A percentile compares a stretch with the other conserved stretches of the same genome.
Conservation (phyloP, 2,797 vertebrate genomes). For the Pseudochromis fuscus region DNA sequence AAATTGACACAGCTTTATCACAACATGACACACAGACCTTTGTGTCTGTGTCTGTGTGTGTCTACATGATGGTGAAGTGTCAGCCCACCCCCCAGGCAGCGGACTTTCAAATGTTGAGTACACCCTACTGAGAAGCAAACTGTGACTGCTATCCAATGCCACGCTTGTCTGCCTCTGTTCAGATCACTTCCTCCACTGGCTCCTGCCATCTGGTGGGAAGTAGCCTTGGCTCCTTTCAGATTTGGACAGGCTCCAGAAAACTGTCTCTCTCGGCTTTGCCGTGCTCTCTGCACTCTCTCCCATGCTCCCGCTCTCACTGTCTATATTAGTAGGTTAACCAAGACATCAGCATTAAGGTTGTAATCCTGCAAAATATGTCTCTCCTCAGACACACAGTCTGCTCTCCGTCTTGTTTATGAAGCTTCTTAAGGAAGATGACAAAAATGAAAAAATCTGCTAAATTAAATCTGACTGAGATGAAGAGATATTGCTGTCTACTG, state of each 20-base stretch:
- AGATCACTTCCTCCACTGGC: constrained; percentile 58
- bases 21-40: constrained; percentile 4
- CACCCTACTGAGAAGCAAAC: constrained; percentile 55
- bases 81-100: constrained; percentile 23
- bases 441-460: constrained; percentile 6
- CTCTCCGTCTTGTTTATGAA: constrained; percentile 7
- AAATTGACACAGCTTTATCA: constrained; percentile 6
- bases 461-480: constrained; percentile 13
- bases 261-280: constrained; percentile 32
- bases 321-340: constrained; percentile 25
- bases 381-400: constrained; percentile 5
- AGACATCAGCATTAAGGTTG: constrained; percentile 20
- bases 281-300: not conserved
- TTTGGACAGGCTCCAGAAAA: constrained; percentile 50
- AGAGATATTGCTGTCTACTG: not conserved
- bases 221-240: constrained; percentile 34
- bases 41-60: constrained; percentile 8
- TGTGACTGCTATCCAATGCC: constrained; percentile 55
- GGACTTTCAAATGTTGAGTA: constrained; percentile 53
- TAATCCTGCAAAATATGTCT: constrained; percentile 40
- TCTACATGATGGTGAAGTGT: constrained; percentile 13
- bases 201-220: constrained; percentile 62
- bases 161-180: constrained; percentile 69
- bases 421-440: constrained; percentile 5
- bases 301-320: constrained; percentile 17